Evolutionary conservation across 2,888 invertebrate genomes (phyloP), one percentile per base, ranked within the genome.

Genomic region (Drosophila anomalipes): DNA sequence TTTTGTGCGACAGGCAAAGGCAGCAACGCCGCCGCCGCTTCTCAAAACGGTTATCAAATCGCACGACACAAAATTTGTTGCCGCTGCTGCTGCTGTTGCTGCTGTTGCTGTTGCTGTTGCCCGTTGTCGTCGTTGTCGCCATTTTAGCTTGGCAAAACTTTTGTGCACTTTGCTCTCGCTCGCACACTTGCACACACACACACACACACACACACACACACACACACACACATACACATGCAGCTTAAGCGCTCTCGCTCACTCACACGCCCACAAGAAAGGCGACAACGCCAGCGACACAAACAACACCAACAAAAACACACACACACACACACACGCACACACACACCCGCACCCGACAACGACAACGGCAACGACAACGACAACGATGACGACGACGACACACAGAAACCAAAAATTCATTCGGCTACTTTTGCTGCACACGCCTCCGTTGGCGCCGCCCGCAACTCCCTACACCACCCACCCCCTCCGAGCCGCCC

Each of bases 121-220:
- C 66, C 35, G 59, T 59, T 33, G 67, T 68, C 67, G 82, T 68
- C 57, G 77, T 60, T 86, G 85, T 87, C 85, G 87, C 85, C 85
- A 85, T 85, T 85, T 87, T 87, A 72, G 82, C 81, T 82, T 74
- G 82, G 74, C 81, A 86, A 82, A 82, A 85, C 62, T 87, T 80
- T 83, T 82, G 86, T 86, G 88, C 86, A 86, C 86, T 86, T 86
- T 86, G 82, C 88, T 86, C 86, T 86, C 88, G 76, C 85, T 75
- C 85, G 63, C 53, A 63, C 52, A 53, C 52, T 58, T 37, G 53
- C 41, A 63, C 63, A 63, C 19, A 22, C 47, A 39, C 54, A 44
- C 47, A 39, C 54, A 44, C 19, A 74, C 54, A 47, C 41, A 32
- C 41, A 54, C 39, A 51, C 57, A 19, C 19, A 39, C 39, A 63